Evolutionary conservation across 2,113 vertebrate genomes (phyloP).

Genomic region (Carollia perspicillata): DNA sequence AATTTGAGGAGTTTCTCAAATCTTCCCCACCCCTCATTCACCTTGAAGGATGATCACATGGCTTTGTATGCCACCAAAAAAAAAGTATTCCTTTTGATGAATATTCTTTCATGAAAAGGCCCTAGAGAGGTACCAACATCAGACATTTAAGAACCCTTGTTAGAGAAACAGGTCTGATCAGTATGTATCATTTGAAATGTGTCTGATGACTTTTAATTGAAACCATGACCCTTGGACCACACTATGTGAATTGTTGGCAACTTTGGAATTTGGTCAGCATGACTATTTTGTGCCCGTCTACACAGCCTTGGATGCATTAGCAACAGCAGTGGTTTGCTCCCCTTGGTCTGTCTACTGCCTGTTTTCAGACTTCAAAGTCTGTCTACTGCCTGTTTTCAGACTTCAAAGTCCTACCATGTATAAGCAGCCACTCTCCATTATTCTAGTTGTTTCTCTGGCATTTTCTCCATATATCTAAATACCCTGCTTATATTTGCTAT

Average conservation of each 20-base stretch:
- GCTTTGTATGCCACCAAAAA: not conserved
- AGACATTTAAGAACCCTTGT: too few relatives aligned
- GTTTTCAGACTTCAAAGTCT: not conserved
- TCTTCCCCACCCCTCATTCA: fast-evolving
- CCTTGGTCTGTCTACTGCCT: not conserved
- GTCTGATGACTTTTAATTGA: not conserved
- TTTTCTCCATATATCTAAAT: not conserved
- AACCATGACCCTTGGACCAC: not conserved
- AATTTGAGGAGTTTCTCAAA: not conserved
- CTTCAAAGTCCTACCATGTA: too few relatives aligned
- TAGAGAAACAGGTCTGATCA: not conserved
- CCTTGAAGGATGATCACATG: not conserved
- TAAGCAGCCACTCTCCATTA: not conserved
- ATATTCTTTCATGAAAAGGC: not conserved
- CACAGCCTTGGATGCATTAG: fast-evolving
- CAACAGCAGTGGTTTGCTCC: not conserved
- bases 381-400: not conserved
- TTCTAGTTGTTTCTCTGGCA: fast-evolving
- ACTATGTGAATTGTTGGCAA: fast-evolving
- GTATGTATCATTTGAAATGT: not conserved
- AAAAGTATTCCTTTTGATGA: not conserved
- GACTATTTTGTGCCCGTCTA: too few relatives aligned
- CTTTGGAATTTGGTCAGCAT: not conserved
- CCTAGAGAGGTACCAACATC: not conserved
- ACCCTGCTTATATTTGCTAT: not conserved